Evolutionary conservation across 2,113 vertebrate genomes (phyloP).

Genomic region (Lycaon pictus): DNA sequence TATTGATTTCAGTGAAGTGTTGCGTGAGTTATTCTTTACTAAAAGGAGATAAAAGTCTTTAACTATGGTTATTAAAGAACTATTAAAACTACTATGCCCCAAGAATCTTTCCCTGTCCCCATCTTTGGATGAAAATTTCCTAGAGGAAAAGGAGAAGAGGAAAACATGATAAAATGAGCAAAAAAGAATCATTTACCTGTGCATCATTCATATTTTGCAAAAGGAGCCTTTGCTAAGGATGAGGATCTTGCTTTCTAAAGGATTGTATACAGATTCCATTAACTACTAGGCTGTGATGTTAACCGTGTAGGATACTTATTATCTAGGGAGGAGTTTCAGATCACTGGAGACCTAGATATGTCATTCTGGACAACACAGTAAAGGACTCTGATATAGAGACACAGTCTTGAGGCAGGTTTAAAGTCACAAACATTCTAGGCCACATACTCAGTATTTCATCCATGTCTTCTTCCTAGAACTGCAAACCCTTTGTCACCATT

Average conservation of each 20-base stretch:
- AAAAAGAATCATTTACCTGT: neutral
- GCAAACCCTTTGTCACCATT: neutral
- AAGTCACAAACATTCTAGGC: constrained; percentile 9
- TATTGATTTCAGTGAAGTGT: neutral
- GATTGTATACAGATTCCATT: neutral
- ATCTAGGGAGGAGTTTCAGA: neutral
- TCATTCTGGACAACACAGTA: neutral
- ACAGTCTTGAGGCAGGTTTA: neutral
- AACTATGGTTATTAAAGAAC: constrained; percentile 2
- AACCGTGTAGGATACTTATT: neutral
- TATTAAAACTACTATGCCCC: neutral
- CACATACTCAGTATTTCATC: constrained; percentile 5
- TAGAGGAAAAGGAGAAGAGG: neutral
- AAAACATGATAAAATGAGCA: neutral
- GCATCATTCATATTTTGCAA: neutral
- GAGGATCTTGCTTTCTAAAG: neutral
- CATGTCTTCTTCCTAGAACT: neutral
- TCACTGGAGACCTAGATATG: neutral
- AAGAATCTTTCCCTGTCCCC: neutral
- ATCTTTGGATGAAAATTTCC: neutral
- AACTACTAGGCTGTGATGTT: neutral
- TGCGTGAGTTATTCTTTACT: neutral
- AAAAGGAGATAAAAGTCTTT: constrained; percentile 45
- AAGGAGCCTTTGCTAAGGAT: neutral
- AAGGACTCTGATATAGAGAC: neutral